A percentile compares a stretch with the other conserved stretches of the same genome.
Evolutionary conservation across 2,113 vertebrate genomes (phyloP).

Genomic region (Antennarius striatus): DNA sequence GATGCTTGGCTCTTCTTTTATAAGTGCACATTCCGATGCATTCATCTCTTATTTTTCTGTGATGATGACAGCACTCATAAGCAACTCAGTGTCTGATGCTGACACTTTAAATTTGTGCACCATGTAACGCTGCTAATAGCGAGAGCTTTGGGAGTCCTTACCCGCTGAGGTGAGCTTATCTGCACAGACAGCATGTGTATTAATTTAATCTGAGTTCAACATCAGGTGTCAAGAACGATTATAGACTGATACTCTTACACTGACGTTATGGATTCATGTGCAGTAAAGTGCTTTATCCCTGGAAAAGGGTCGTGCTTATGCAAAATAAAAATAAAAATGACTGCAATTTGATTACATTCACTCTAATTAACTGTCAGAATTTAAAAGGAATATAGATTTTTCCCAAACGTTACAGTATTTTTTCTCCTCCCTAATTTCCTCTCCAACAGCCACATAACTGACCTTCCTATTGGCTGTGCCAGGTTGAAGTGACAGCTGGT

Average conservation of each 20-base stretch:
- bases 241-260: slow-evolving; percentile 20
- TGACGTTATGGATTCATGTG: slow-evolving; percentile 8
- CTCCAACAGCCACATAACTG: slow-evolving; percentile 47
- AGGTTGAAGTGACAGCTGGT: slow-evolving; percentile 74
- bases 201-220: slow-evolving; percentile 63
- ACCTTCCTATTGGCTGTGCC: slow-evolving; percentile 64
- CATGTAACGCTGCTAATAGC: slow-evolving; percentile 42
- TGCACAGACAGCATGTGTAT: slow-evolving; percentile 53
- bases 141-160: slow-evolving; percentile 56
- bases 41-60: slow-evolving; percentile 1
- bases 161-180: slow-evolving; percentile 60
- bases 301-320: neutral
- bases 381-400: neutral
- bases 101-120: slow-evolving; percentile 40
- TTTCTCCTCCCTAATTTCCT: slow-evolving; percentile 62
- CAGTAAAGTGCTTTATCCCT: neutral
- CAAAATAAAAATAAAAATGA: neutral
- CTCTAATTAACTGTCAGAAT: neutral
- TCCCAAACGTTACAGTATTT: no score
- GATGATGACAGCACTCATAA: slow-evolving; percentile 24
- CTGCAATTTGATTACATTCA: neutral
- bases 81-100: slow-evolving; percentile 18
- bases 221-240: slow-evolving; percentile 59
- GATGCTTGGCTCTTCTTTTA: slow-evolving; percentile 9
- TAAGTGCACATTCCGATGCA: slow-evolving; percentile 10